Percentiles rank a stretch among this genome's conserved stretches.
Conservation (phyloP, 2,888 invertebrate species). For the Stenolophus ochropezus region DNA sequence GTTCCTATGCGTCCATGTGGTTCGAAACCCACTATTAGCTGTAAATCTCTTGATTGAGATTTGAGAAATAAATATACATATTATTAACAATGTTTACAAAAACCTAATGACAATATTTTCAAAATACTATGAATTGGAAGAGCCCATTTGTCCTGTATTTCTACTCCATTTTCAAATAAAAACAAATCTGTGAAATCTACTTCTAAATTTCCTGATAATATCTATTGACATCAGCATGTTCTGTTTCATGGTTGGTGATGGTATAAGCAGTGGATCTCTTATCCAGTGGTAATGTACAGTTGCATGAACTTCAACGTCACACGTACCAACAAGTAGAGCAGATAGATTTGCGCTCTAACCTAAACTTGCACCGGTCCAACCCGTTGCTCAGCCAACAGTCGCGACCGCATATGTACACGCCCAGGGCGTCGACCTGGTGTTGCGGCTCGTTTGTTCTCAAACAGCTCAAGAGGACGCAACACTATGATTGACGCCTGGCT, state of each 20-base stretch:
- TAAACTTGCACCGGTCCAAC: conserved; percentile 74
- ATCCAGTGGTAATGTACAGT: conserved; percentile 82
- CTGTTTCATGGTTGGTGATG: conserved; percentile 64
- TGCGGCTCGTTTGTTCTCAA: conserved; percentile 86
- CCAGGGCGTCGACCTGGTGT: conserved; percentile 84
- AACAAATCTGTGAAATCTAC: neutral
- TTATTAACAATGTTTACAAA: too few relatives aligned
- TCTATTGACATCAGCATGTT: conserved; percentile 52
- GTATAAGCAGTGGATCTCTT: conserved; percentile 78
- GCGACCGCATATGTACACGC: conserved; percentile 71
- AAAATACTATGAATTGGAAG: too few relatives aligned
- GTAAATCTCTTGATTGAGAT: too few relatives aligned
- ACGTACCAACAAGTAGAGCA: conserved; percentile 60
- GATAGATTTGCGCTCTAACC: conserved; percentile 69
- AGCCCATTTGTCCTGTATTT: too few relatives aligned
- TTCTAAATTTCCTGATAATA: neutral
- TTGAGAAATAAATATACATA: too few relatives aligned
- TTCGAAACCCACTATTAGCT: too few relatives aligned
- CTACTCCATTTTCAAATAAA: too few relatives aligned
- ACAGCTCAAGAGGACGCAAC: conserved; percentile 85
- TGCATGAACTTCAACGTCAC: conserved; percentile 75
- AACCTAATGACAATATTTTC: too few relatives aligned
- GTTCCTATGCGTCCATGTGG: too few relatives aligned
- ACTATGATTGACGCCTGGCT: conserved; percentile 76
- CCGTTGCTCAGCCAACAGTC: conserved; percentile 71